Conservation (phyloP, 2,113 vertebrate species). For the Carassius carassius region DNA sequence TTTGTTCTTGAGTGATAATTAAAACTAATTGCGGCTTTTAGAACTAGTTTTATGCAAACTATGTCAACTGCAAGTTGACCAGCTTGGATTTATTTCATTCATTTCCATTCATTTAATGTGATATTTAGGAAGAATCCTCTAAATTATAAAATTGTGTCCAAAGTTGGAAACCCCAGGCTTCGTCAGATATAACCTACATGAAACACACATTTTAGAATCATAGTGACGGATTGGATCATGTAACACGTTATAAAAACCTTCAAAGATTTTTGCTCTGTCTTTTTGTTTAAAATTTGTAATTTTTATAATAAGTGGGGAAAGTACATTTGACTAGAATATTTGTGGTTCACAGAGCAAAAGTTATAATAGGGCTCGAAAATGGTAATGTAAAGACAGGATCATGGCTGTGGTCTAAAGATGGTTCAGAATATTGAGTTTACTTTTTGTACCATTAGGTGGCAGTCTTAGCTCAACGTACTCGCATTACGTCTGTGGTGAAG, state of each 20-base stretch:
- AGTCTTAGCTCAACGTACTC: slow-evolving; percentile 34
- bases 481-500: not conserved
- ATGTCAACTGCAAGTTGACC: not conserved
- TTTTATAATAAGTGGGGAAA: not conserved
- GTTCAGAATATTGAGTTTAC: not conserved
- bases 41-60: not conserved
- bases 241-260: not conserved
- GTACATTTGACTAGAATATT: not conserved
- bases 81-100: not conserved
- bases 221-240: not conserved
- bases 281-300: not conserved
- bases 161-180: too few species aligned
- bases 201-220: not conserved
- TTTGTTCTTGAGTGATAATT: slow-evolving; percentile 46
- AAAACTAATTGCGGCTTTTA: not conserved
- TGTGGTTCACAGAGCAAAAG: not conserved
- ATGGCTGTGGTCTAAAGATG: not conserved
- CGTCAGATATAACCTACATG: not conserved
- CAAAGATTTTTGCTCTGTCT: too few species aligned
- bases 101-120: not conserved
- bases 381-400: not conserved
- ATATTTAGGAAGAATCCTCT: not conserved
- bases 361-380: not conserved
- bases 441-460: slow-evolving; percentile 65
- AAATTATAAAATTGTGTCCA: too few species aligned